Evolutionary conservation across 2,797 vertebrate genomes (phyloP), one percentile per base, ranked within the genome.

Genomic region (Antrozous pallidus): DNA sequence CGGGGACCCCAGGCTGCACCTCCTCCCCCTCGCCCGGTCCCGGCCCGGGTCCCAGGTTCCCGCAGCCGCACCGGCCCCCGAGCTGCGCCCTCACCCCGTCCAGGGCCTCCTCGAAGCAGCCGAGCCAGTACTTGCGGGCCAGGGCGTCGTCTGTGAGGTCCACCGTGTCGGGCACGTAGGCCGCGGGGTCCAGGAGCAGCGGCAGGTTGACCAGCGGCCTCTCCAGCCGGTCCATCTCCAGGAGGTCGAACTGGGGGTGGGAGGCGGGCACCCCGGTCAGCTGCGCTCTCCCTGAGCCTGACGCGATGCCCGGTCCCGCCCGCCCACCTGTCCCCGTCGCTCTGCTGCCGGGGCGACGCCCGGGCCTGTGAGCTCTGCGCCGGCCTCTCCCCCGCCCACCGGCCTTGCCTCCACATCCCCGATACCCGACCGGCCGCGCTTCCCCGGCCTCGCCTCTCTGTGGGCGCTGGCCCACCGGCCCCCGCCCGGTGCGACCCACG

Each of bases 161-260:
- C 58, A 99, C 98, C 0, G 99, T 99, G 98, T 99, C 99, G 0
- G 99, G 99, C 95, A 99, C 98, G 56, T 99, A 99, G 5, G 99
- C 99, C 0, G 99, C 99, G 0, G 99, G 98, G 96, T 99, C 99
- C 95, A 98, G 98, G 47, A 99, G 99, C 92, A 99, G 98, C 0
- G 99, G 99, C 45, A 99, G 98, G 94, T 99, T 99, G 69, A 99
- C 99, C 70, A 99, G 98, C 0, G 99, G 98, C 91, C 99, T 98
- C 96, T 99, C 99, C 95, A 99, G 97, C 36, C 99, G 99, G 94
- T 99, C 99, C 99, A 99, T 99, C 96, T 99, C 99, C 96, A 99
- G 94, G 98, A 99, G 99, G 98, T 99, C 99, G 96, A 99, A 99
- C 99, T 99, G 94, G 20, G 95, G 22, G 69, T 1, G 45, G 84